Evolutionary conservation across 2,888 invertebrate genomes (phyloP).

Genomic region (Octodonta nipae): DNA sequence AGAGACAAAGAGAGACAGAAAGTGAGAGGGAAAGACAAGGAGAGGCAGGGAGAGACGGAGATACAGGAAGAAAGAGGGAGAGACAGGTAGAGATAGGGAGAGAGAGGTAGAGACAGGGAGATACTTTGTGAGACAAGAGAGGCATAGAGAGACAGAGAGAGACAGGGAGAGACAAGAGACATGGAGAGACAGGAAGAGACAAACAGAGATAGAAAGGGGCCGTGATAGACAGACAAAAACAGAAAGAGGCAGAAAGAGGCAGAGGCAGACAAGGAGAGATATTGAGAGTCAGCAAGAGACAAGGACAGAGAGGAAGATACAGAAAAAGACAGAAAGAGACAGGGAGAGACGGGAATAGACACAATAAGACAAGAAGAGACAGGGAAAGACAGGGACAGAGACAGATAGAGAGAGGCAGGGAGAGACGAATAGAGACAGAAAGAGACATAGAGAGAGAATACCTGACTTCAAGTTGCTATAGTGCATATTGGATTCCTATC

Average conservation of each 20-base stretch:
- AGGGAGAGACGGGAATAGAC: neutral
- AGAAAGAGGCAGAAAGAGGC: neutral
- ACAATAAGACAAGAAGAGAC: neutral
- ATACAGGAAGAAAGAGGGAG: neutral
- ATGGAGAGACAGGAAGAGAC: neutral
- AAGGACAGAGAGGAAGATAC: neutral
- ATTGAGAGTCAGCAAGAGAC: neutral
- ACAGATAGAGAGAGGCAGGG: neutral
- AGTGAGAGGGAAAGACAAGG: too few species aligned
- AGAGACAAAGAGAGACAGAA: too few species aligned
- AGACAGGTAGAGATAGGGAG: neutral
- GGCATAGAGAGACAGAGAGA: too few species aligned
- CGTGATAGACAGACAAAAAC: neutral
- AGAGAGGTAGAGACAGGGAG: constrained; percentile 1
- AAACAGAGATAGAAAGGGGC: neutral
- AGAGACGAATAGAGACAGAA: neutral
- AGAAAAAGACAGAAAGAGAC: neutral
- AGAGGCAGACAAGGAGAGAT: neutral
- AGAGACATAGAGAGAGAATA: neutral
- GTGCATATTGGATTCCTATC: too few species aligned
- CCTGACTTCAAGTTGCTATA: too few species aligned
- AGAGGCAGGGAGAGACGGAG: neutral
- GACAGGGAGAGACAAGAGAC: neutral
- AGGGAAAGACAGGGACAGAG: neutral
- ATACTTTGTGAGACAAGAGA: too few species aligned